Base-by-base conservation (phyloP, 1,140 invertebrate genomes). In the Ylistrum balloti region DNA sequence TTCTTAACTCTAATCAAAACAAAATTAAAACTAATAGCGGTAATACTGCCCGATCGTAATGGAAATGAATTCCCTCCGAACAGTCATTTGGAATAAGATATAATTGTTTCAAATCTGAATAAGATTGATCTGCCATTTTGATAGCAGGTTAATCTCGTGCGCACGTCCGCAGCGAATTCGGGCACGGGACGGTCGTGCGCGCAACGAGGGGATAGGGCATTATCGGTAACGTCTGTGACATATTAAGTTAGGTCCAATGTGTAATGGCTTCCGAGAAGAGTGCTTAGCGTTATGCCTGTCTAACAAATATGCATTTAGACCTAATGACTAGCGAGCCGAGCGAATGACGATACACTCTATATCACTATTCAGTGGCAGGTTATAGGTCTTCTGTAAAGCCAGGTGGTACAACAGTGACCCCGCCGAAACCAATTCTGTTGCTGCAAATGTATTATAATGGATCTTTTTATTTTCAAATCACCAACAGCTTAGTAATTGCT, bases 81-180 rank as follows among this genome's bases (percentile, higher is more conserved):
- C 56, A 74, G 56, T 74, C 56, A 74, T 74, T 74, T 74, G n/a
- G 56, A 74, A 74, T 74, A 74, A 28, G 56, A 74, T 74, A 74
- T 74, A 74, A 74, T 74, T 74, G 56, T 74, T 74, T 74, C 56
- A 28, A 74, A 74, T 74, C 56, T 74, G 56, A 74, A 74, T 74
- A 74, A 74, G 56, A 74, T 74, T 74, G 56, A 74, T 74, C 56
- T 74, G 56, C 56, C 1, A 74, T 74, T 74, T 74, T 28, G 56
- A 74, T 74, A 28, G 56, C 56, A 74, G 56, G 56, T 74, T 74
- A 74, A 74, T 74, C 22, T 74, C 13, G n/a, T 74, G 56, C 56
- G 56, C 56, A 74, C 56, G 56, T 74, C 56, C 56, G 9, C 56
- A 7, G 56, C 56, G 56, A 74, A 74, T 74, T 74, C 17, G 22